These are phyloP conservation scores for Lathronympha strigana DNA, from an alignment of 2,888 invertebrate genomes.

Conservation along the genomic window DNA sequence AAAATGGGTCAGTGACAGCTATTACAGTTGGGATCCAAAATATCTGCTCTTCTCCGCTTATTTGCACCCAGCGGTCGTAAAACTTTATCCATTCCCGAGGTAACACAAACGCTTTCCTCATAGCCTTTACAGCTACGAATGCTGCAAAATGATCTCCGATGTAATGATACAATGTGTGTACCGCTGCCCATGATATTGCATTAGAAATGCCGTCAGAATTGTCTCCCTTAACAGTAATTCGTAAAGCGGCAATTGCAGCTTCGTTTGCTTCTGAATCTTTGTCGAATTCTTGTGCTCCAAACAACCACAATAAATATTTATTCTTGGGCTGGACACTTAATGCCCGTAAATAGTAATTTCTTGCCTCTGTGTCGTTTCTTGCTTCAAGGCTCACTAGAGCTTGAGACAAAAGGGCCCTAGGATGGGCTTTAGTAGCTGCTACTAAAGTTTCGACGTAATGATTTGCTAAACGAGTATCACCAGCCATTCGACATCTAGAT, in stretches of 20 bases:
- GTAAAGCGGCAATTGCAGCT: conserved; percentile 65
- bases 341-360: conserved; percentile 59
- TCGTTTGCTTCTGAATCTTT: conserved; percentile 54
- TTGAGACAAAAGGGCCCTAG: conserved; percentile 64
- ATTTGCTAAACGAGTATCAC: conserved; percentile 63
- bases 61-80: conserved; percentile 63
- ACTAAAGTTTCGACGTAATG: conserved; percentile 57
- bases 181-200: conserved; percentile 74
- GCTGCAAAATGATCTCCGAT: conserved; percentile 59
- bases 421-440: conserved; percentile 55
- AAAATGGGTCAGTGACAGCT: conserved; percentile 60
- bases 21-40: conserved; percentile 67
- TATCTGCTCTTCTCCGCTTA: conserved; percentile 73
- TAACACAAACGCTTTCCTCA: conserved; percentile 71
- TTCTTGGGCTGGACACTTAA: conserved; percentile 61
- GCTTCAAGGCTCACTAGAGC: conserved; percentile 68
- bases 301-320: conserved; percentile 71
- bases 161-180: conserved; percentile 68
- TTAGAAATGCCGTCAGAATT: conserved; percentile 70
- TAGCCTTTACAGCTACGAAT: conserved; percentile 68
- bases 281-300: conserved; percentile 66
- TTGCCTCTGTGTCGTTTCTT: conserved; percentile 59
- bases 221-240: conserved; percentile 71
- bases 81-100: conserved; percentile 66
- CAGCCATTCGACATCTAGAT: conserved; percentile 64